Evolutionary conservation across 2,797 vertebrate species (phyloP), one percentile per base, ranked within the genome.

Genomic region (Rhinoraja longicauda): DNA sequence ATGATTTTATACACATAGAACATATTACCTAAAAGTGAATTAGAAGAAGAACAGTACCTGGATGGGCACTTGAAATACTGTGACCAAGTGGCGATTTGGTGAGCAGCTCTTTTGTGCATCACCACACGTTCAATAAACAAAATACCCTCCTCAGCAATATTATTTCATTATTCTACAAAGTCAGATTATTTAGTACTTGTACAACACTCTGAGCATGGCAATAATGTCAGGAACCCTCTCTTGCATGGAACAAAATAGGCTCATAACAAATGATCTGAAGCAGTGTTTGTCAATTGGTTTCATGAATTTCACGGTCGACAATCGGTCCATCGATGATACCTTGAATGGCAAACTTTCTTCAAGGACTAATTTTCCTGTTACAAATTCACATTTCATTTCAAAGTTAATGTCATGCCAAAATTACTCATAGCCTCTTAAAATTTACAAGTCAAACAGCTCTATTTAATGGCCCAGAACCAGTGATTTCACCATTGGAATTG

Each of bases 331-430:
- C 36, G 45, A 75, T 92, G 39, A 39, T 21, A 64, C 24, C 21
- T 45, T 92, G n/a, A 84, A 29, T 92, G 12, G 21, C 7, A 91
- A 72, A 13, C 19, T 70, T 24, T 70, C 32, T 90, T 19, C n/a
- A 90, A 90, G 19, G 59, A 3, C 67, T 12, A 91, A 53, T 91
- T 91, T 19, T 45, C 39, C 67, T 24, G 45, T 64, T 53, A 73
- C 67, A 73, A 24, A 29, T 45, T 91, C 64, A 32, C 17, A 88
- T 88, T 32, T 88, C 32, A n/a, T 64, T 88, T 88, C 88, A 45
- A 88, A 64, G 59, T 36, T 67, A 67, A 36, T 67, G n/a, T 67
- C 84, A 88, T 64, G 15, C n/a, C 84, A 88, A 88, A 88, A 21
- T 88, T 17, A 88, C 82, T 59, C 57, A 53, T 21, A 86, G 29